Evolutionary conservation across 2,888 invertebrate genomes (phyloP).

Genomic region (Halictus quadricinctus): DNA sequence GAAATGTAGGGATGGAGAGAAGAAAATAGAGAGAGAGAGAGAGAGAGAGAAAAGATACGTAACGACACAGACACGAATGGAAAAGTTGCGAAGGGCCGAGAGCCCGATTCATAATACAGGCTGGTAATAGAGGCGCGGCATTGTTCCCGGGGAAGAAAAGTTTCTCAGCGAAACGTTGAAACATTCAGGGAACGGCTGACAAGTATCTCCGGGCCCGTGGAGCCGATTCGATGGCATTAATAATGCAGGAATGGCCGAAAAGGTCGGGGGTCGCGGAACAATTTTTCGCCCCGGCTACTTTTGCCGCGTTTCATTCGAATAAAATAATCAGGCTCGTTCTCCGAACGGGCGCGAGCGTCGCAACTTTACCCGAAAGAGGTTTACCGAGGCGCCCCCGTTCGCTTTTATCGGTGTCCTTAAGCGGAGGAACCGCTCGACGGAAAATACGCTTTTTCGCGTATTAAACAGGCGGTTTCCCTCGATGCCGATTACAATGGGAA

Average conservation of each 20-base stretch:
- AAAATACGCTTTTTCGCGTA: not conserved
- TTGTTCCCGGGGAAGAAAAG: constrained; percentile 61
- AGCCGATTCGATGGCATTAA: constrained; percentile 60
- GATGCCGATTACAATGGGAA: not conserved
- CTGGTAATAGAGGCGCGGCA: constrained; percentile 55
- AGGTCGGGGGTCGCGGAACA: constrained; percentile 31
- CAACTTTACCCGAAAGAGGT: not conserved
- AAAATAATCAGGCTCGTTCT: constrained; percentile 45
- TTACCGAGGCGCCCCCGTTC: constrained; percentile 7
- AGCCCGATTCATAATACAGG: constrained; percentile 63
- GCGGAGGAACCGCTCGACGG: not conserved
- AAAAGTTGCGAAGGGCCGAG: constrained; percentile 34
- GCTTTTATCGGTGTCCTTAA: not conserved
- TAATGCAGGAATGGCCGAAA: constrained; percentile 56
- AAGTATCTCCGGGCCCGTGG: constrained; percentile 26
- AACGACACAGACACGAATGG: constrained; percentile 3
- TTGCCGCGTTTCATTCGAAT: constrained; percentile 20
- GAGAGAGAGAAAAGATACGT: not conserved
- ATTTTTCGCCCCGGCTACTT: constrained; percentile 20
- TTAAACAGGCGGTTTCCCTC: not conserved
- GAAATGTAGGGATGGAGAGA: no score
- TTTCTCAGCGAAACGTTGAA: constrained; percentile 57
- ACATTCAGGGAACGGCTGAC: constrained; percentile 54
- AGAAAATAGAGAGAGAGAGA: not conserved
- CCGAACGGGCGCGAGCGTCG: not conserved